Evolutionary conservation across 2,888 invertebrate species (phyloP).

Genomic region (Rhodophaea formosa): DNA sequence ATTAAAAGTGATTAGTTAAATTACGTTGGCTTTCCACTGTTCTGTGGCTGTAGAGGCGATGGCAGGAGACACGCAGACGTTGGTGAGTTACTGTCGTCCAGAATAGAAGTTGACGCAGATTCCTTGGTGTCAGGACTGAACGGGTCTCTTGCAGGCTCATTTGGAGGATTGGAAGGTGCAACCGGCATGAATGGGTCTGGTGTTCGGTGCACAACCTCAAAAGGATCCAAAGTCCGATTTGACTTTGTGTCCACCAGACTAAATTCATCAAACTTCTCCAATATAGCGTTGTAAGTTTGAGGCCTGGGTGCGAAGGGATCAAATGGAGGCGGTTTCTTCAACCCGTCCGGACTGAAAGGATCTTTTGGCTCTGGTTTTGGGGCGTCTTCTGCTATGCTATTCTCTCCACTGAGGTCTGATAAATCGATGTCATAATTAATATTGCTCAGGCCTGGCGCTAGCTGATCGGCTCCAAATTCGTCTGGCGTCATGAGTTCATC

Average conservation of each 20-base stretch:
- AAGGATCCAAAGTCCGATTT: slow-evolving; percentile 46
- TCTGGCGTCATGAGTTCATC: slow-evolving; percentile 83
- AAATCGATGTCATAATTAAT: slow-evolving; percentile 89
- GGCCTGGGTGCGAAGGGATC: slow-evolving; percentile 78
- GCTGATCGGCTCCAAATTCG: slow-evolving; percentile 75
- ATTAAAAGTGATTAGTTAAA: not conserved
- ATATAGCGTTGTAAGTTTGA: slow-evolving; percentile 38
- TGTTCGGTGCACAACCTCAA: slow-evolving; percentile 57
- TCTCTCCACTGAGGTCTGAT: slow-evolving; percentile 87
- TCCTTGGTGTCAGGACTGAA: slow-evolving; percentile 29
- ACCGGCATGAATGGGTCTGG: slow-evolving; percentile 32
- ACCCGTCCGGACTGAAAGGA: slow-evolving; percentile 79
- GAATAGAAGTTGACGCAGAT: slow-evolving; percentile 46
- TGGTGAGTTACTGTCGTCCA: slow-evolving; percentile 68
- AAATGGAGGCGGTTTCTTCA: slow-evolving; percentile 51
- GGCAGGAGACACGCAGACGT: slow-evolving; percentile 76
- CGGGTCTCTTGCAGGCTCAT: not conserved
- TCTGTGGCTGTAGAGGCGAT: slow-evolving; percentile 81
- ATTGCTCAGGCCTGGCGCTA: slow-evolving; percentile 83
- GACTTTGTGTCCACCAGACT: slow-evolving; percentile 46
- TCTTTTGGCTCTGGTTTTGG: slow-evolving; percentile 68
- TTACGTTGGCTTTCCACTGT: slow-evolving; percentile 45
- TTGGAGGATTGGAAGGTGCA: not conserved
- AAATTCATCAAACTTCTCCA: slow-evolving; percentile 66
- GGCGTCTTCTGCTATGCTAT: slow-evolving; percentile 83